phyloP scores from a whole-genome alignment of 2,113 vertebrate species.

The Eublepharis macularius region DNA sequence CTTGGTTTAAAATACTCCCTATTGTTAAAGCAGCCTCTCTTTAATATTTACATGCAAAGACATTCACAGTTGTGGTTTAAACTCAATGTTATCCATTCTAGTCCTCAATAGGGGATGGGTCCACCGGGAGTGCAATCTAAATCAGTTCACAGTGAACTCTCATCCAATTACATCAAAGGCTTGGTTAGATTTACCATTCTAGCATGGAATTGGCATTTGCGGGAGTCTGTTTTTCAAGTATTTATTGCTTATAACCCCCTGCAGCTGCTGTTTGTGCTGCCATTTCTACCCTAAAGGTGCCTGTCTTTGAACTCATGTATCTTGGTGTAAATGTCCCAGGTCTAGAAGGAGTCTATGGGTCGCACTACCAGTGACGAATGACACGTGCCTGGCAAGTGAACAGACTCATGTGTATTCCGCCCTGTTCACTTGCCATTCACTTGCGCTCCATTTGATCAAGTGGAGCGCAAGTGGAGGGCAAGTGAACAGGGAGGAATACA shows the following conservation, averaged over 20 bases:
- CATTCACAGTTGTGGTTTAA: conserved; percentile 27
- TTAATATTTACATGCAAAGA: conserved; percentile 62
- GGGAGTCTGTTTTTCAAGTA: conserved; percentile 42
- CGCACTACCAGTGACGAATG: no score
- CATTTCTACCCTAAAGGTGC: background rate
- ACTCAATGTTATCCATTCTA: conserved; percentile 41
- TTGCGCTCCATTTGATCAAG: no score
- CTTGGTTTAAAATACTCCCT: conserved; percentile 57
- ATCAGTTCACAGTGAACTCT: conserved; percentile 43
- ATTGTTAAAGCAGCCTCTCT: conserved; percentile 57
- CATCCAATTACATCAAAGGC: conserved; percentile 42
- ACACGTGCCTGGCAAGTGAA: no score
- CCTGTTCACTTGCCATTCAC: no score
- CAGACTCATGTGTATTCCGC: no score
- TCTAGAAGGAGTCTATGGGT: background rate
- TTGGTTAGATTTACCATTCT: conserved; percentile 40
- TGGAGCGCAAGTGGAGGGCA: no score
- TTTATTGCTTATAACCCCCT: background rate
- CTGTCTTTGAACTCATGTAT: background rate
- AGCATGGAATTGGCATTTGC: conserved; percentile 29
- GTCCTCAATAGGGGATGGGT: conserved; percentile 22
- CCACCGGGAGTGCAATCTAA: conserved; percentile 17
- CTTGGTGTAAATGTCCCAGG: background rate
- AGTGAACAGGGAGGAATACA: no score
- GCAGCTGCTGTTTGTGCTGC: background rate